Percentiles rank a stretch among this genome's conserved stretches.
Evolutionary conservation across 1,140 invertebrate genomes (phyloP).

Genomic region (Octopus sinensis): DNA sequence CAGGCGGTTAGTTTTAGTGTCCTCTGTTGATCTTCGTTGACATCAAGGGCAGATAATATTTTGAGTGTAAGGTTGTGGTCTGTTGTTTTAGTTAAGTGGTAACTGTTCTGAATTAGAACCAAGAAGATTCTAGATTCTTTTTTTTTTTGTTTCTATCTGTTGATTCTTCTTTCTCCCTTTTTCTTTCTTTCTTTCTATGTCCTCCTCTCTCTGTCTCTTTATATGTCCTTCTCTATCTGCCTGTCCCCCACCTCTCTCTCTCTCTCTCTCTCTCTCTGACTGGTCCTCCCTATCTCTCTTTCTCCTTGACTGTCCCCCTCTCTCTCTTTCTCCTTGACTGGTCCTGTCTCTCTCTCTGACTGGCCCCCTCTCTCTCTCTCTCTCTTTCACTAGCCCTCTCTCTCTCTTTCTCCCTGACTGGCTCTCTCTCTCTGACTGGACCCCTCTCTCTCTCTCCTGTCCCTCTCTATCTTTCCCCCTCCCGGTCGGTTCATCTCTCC

Average conservation of each 20-base stretch:
- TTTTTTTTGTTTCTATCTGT: too few species aligned
- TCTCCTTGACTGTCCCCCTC: constrained; percentile 10
- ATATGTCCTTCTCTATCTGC: neutral
- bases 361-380: constrained; percentile 20
- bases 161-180: neutral
- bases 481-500: neutral
- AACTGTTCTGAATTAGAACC: too few species aligned
- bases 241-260: neutral
- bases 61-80: too few species aligned
- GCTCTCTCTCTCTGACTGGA: neutral
- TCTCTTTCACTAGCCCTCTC: constrained; percentile 19
- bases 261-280: constrained; percentile 9
- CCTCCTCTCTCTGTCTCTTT: constrained; percentile 8
- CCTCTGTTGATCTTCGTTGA: too few species aligned
- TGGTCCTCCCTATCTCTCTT: constrained; percentile 14
- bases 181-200: constrained; percentile 2
- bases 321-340: constrained; percentile 9
- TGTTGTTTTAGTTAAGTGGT: too few species aligned
- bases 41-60: too few species aligned
- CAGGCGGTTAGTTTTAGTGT: too few species aligned
- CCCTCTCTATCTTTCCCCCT: constrained; percentile 6
- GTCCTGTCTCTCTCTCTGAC: constrained; percentile 17
- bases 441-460: constrained; percentile 17
- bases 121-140: neutral
- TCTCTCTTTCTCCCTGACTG: constrained; percentile 13